Percentiles rank a stretch among this genome's conserved stretches.
Evolutionary conservation across 2,888 invertebrate genomes (phyloP).

Genomic region (Clistopyga incitator): DNA sequence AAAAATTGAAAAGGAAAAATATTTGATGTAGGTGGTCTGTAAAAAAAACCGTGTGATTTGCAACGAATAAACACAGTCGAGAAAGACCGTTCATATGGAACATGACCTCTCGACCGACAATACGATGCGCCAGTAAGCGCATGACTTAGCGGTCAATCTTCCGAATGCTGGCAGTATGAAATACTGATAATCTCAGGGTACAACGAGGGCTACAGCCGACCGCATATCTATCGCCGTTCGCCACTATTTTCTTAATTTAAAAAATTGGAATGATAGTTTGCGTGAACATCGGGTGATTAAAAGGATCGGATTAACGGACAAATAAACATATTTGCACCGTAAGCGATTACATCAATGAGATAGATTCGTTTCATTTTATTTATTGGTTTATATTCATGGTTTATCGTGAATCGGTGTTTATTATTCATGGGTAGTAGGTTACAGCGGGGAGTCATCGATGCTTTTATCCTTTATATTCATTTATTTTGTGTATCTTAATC

Average conservation of each 20-base stretch:
- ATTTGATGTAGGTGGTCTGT: too few species aligned
- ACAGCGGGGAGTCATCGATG: background rate
- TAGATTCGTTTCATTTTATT: background rate
- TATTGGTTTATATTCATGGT: background rate
- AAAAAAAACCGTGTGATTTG: too few species aligned
- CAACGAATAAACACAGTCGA: too few species aligned
- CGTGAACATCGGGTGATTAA: background rate
- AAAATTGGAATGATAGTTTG: background rate
- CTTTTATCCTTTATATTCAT: slow-evolving; percentile 24
- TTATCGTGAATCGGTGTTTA: slow-evolving; percentile 5
- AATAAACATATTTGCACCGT: background rate
- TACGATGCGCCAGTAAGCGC: too few species aligned
- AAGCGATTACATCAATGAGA: background rate
- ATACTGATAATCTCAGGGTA: too few species aligned
- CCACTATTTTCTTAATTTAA: background rate
- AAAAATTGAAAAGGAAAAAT: background rate
- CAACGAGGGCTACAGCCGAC: too few species aligned
- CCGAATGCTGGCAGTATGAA: too few species aligned
- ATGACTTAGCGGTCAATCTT: too few species aligned
- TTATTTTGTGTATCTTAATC: slow-evolving; percentile 26
- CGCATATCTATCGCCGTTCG: too few species aligned
- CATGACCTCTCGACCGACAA: too few species aligned
- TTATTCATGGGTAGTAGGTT: slow-evolving; percentile 16
- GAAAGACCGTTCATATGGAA: too few species aligned
- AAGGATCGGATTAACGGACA: background rate